Evolutionary conservation across 1,140 invertebrate genomes (phyloP), one percentile per base, ranked within the genome.

Genomic region (Gryllus bimaculatus): DNA sequence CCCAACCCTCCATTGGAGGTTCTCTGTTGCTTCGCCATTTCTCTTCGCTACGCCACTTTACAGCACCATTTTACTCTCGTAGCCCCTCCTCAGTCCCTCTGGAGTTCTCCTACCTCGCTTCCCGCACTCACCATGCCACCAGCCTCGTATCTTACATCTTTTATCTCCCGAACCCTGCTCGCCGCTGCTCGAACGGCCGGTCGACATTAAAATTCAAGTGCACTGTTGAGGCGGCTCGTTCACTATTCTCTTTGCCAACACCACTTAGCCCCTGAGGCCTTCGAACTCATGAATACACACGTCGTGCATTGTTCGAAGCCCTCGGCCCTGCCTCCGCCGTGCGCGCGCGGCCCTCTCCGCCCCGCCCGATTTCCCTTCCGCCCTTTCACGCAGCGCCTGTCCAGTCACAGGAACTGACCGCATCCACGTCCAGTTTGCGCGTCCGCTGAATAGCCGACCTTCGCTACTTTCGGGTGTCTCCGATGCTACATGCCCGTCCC

Each of bases 141-240:
- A 0, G 10, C 18, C 18, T 10, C 54, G 10, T 66, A 1, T 66
- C 7, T 7, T 7, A 66, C 10, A n/a, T 66, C 18, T 7, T 66
- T 66, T 18, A 3, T 66, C 54, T 66, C 18, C 54, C 18, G n/a
- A 10, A 18, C 18, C 54, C 54, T 66, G 26, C 54, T 7, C 54
- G n/a, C 54, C 54, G 54, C 10, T 66, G 54, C 26, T 39, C 26
- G 54, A 66, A 7, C 18, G 54, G 54, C n/a, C 54, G 54, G 54
- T 66, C 54, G 54, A 66, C 54, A 66, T 66, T 66, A 66, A 66
- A 66, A 66, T 66, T 66, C 54, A 66, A 66, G 54, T 66, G 54
- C 54, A 66, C 54, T 66, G 54, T 66, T 66, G 54, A 66, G 54
- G 54, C 54, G 18, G 54, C 54, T 66, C 54, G 54, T 66, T 66